A percentile compares a stretch with the other conserved stretches of the same genome.
Evolutionary conservation across 2,113 vertebrate genomes (phyloP).

Genomic region (Ciconia boyciana): DNA sequence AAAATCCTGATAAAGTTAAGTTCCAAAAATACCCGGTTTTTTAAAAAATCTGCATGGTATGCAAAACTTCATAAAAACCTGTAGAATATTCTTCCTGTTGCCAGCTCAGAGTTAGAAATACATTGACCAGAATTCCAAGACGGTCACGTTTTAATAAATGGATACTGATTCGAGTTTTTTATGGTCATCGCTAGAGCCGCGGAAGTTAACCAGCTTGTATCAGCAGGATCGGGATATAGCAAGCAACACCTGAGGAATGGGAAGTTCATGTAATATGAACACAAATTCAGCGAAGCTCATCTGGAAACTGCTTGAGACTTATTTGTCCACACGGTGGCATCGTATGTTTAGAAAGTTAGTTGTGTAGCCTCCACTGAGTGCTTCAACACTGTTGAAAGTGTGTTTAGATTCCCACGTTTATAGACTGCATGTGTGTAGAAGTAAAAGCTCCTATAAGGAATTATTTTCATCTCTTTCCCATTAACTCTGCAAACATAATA

Average conservation of each 20-base stretch:
- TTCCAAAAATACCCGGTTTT: not conserved
- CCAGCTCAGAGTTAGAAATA: not conserved
- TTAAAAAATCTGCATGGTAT: not conserved
- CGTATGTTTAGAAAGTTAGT: not conserved
- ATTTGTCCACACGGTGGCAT: slow-evolving; percentile 19
- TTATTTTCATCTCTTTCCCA: not conserved
- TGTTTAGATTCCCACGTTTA: not conserved
- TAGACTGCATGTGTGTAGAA: not conserved
- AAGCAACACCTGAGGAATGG: not conserved
- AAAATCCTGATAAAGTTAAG: not conserved
- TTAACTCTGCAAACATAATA: not conserved
- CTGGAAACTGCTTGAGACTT: not conserved
- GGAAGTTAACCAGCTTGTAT: not conserved
- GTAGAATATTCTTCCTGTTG: not conserved
- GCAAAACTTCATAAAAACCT: not conserved
- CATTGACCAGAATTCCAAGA: not conserved
- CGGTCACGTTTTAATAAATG: not conserved
- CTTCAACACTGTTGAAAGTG: accelerated
- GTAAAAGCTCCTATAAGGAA: not conserved
- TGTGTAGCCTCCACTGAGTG: not conserved
- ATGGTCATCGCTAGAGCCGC: not conserved
- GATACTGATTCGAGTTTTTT: not conserved
- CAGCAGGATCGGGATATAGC: not conserved
- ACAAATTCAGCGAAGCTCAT: not conserved
- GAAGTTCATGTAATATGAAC: not conserved